Evolutionary conservation across 2,113 vertebrate genomes (phyloP), one percentile per base, ranked within the genome.

Genomic region (Triplophysa dalaica): DNA sequence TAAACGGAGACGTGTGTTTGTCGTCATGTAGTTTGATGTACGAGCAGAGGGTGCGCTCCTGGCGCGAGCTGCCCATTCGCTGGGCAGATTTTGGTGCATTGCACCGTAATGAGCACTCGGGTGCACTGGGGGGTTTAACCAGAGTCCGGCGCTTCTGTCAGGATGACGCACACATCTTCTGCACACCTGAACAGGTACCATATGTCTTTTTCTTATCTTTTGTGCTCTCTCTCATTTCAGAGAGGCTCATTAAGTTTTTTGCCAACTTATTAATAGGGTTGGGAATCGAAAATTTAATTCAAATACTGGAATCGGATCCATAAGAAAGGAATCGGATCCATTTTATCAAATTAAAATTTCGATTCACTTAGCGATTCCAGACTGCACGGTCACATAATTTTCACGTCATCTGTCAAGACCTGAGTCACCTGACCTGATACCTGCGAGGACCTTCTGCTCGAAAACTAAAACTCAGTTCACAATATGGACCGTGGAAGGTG

Each of bases 131-230:
- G 0, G 97, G 97, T 7, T 91, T 98, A 63, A 97, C 95, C 0
- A 91, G 96, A 0, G 93, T 96, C 11, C 90, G 95, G 1, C 78
- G 94, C 58, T 98, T 98, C 92, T 95, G 95, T 87, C 97, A 98
- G 84, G 97, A 98, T 0, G 96, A 98, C 0, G 96, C 95, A 0
- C 96, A 98, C 89, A 96, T 98, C 88, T 97, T 98, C 90, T 97
- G 96, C 87, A 85, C 93, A 0, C 87, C 93, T 1, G 90, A 94
- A 56, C 97, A 98, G 96, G 96, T 97, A 86, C 41, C 5, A 1
- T 16, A 61, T 29, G 24, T 50, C 13, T 58, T 9, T 62, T 56
- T 4, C 24, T 1, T 2, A 6, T 2, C 54, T 21, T 9, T 19
- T n/a, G 19, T 58, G 17, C n/a, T 21, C 19, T 58, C 54, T 58